Conservation (phyloP, 2,888 invertebrate genomes). For the Peribatodes rhomboidaria region DNA sequence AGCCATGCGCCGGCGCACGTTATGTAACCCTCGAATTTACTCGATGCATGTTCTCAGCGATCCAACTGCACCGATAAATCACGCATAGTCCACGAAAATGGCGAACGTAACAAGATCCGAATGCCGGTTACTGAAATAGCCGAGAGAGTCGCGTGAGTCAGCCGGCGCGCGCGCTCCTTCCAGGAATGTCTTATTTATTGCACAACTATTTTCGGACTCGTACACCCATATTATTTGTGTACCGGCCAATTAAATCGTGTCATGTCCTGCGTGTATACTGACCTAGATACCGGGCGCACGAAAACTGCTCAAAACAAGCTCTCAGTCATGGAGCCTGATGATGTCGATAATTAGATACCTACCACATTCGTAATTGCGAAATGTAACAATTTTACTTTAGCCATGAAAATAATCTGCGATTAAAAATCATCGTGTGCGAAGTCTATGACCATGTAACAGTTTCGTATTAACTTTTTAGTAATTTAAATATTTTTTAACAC, state of each 20-base stretch:
- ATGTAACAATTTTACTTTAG: neutral
- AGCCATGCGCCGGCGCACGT: neutral
- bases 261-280: conserved; percentile 23
- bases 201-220: conserved; percentile 44
- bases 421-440: neutral
- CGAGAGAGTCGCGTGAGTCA: conserved; percentile 61
- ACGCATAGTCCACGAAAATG: conserved; percentile 67
- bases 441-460: no score
- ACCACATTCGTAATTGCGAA: neutral
- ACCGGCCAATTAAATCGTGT: conserved; percentile 33
- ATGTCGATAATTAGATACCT: neutral
- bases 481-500: no score
- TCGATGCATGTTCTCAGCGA: conserved; percentile 28
- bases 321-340: neutral
- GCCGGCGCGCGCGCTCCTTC: conserved; percentile 47
- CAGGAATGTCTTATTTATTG: conserved; percentile 52
- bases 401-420: neutral
- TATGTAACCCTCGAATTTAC: neutral
- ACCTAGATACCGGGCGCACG: conserved; percentile 6
- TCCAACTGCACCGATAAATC: conserved; percentile 36
- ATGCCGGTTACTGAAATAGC: conserved; percentile 66
- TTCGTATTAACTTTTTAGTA: no score
- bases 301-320: neutral
- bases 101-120: conserved; percentile 79
- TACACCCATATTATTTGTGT: conserved; percentile 39